Percentiles rank a stretch among this genome's conserved stretches.
phyloP scores from a whole-genome alignment of 2,113 vertebrate genomes.

The Pteropus alecto region DNA sequence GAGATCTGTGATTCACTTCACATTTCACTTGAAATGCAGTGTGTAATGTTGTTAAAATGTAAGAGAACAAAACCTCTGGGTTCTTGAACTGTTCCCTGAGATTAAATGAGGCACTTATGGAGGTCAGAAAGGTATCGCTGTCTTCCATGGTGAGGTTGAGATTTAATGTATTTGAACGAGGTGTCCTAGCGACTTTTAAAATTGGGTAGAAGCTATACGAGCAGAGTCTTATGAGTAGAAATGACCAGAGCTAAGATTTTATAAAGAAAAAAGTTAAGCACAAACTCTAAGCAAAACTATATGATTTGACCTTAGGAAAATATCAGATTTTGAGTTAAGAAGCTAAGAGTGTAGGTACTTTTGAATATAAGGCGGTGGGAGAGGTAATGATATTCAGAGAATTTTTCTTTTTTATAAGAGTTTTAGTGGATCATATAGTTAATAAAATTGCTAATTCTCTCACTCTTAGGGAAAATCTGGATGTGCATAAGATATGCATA shows the following conservation, averaged over 20 bases:
- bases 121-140: background rate
- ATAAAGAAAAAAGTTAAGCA: background rate
- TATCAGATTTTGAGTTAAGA: background rate
- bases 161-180: background rate
- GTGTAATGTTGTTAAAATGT: background rate
- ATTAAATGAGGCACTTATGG: background rate
- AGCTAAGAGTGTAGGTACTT: background rate
- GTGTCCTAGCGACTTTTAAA: background rate
- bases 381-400: background rate
- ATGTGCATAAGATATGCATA: background rate
- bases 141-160: background rate
- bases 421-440: slow-evolving; percentile 25
- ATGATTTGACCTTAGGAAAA: background rate
- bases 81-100: background rate
- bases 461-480: background rate
- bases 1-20: slow-evolving; percentile 19
- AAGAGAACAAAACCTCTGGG: background rate
- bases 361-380: background rate
- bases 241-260: background rate
- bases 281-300: background rate
- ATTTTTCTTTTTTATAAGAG: background rate
- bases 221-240: background rate
- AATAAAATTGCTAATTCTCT: background rate
- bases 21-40: slow-evolving; percentile 23
- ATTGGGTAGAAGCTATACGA: background rate